phyloP scores from a whole-genome alignment of 2,888 invertebrate species.

The Meghimatium bilineatum region DNA sequence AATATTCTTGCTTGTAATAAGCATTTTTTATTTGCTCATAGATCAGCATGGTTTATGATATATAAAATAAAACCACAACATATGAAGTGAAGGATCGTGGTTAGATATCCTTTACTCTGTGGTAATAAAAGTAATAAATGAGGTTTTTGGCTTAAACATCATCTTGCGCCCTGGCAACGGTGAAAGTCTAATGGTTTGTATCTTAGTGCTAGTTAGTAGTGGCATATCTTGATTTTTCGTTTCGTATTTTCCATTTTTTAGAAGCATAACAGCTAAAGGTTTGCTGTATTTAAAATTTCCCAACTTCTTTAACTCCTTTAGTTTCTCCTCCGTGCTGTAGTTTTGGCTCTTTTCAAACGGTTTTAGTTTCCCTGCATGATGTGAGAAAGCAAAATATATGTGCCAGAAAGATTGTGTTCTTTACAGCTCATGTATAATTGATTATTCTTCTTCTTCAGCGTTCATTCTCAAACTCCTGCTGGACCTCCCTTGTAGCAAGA shows the following conservation, averaged over 20 bases:
- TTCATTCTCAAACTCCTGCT: no score
- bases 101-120: no score
- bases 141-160: background rate
- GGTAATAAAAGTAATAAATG: background rate
- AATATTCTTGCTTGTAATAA: no score
- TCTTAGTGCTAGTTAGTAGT: background rate
- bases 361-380: constrained; percentile 13
- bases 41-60: no score
- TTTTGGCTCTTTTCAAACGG: background rate
- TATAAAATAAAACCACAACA: no score
- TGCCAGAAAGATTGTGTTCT: no score
- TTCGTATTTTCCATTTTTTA: constrained; percentile 4
- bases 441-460: no score
- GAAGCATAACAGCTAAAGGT: constrained; percentile 35
- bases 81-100: no score
- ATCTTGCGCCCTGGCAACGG: background rate
- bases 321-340: background rate
- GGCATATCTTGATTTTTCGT: background rate
- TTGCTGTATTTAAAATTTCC: constrained; percentile 33
- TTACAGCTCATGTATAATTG: no score
- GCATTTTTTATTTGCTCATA: no score
- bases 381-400: no score
- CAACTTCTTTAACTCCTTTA: constrained; percentile 7
- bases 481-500: no score
- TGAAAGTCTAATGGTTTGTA: background rate